Evolutionary conservation across 2,888 invertebrate genomes (phyloP).

Genomic region (Micropterix aruncella): DNA sequence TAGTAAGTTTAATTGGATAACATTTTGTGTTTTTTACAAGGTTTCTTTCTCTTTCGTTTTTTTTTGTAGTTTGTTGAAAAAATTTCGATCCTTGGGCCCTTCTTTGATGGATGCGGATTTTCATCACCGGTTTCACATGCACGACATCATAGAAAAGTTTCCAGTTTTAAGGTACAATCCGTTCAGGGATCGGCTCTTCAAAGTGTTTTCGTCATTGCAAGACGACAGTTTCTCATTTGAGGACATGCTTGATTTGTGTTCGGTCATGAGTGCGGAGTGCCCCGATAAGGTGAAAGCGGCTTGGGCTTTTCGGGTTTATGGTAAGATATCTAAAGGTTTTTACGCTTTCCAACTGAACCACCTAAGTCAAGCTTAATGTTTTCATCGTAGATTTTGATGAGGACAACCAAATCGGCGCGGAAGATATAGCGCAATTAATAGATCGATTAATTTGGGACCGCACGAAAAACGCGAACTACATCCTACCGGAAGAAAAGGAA

Average conservation of each 20-base stretch:
- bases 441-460: slow-evolving; percentile 32
- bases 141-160: slow-evolving; percentile 43
- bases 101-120: slow-evolving; percentile 27
- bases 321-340: too few species aligned
- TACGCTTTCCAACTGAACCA: too few species aligned
- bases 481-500: slow-evolving; percentile 29
- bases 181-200: slow-evolving; percentile 54
- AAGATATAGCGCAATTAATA: slow-evolving; percentile 39
- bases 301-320: slow-evolving; percentile 68
- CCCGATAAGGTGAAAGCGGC: slow-evolving; percentile 56
- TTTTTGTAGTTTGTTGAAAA: slow-evolving; percentile 38
- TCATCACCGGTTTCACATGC: slow-evolving; percentile 34
- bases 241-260: slow-evolving; percentile 63
- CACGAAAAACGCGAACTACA: slow-evolving; percentile 18
- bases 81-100: slow-evolving; percentile 35
- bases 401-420: slow-evolving; percentile 41
- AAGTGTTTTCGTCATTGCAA: slow-evolving; percentile 57
- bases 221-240: slow-evolving; percentile 61
- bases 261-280: slow-evolving; percentile 59
- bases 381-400: slow-evolving; percentile 51
- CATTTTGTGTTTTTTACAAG: slow-evolving; percentile 1
- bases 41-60: slow-evolving; percentile 2
- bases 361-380: too few species aligned
- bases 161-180: slow-evolving; percentile 61
- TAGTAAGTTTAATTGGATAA: slow-evolving; percentile 32